These are phyloP conservation scores for Brachirus orientalis DNA, from an alignment of 2,113 vertebrate species.

Conservation along the genomic window DNA sequence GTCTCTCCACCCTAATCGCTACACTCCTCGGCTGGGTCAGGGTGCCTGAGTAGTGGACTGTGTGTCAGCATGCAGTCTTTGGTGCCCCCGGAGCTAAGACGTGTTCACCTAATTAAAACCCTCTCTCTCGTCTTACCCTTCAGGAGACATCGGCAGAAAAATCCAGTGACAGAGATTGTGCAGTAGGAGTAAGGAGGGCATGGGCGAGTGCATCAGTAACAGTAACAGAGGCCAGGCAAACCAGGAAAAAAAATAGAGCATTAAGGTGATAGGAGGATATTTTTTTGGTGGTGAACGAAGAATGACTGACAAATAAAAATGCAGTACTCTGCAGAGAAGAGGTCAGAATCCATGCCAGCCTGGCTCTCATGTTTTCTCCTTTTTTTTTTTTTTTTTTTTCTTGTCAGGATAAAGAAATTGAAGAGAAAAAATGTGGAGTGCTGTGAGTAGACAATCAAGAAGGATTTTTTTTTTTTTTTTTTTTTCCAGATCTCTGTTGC, in stretches of 20 bases:
- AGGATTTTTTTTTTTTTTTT: constrained; percentile 4
- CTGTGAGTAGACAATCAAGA: background rate
- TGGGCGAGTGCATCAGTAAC: constrained; percentile 15
- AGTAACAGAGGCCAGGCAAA: constrained; percentile 15
- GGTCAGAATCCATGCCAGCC: constrained; percentile 47
- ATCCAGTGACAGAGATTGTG: constrained; percentile 48
- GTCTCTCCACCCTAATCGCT: constrained; percentile 41
- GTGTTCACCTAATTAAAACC: constrained; percentile 78
- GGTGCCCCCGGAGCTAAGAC: constrained; percentile 59
- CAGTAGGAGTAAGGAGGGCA: constrained; percentile 26
- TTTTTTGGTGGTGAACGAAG: constrained; percentile 26
- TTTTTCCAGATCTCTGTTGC: constrained; percentile 8
- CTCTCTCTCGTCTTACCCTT: constrained; percentile 51
- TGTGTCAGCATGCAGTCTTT: constrained; percentile 56
- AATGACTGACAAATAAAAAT: constrained; percentile 50
- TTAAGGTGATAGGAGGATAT: constrained; percentile 14
- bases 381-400: no score
- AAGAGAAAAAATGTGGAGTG: background rate
- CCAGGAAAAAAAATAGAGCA: constrained; percentile 11
- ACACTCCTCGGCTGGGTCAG: constrained; percentile 49
- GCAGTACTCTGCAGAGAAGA: constrained; percentile 30
- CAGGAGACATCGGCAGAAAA: constrained; percentile 52
- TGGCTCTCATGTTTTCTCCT: no score
- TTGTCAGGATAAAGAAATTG: constrained; percentile 1
- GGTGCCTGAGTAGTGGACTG: constrained; percentile 41